Evolutionary conservation across 2,113 vertebrate species (phyloP).

Genomic region (Bos indicus): DNA sequence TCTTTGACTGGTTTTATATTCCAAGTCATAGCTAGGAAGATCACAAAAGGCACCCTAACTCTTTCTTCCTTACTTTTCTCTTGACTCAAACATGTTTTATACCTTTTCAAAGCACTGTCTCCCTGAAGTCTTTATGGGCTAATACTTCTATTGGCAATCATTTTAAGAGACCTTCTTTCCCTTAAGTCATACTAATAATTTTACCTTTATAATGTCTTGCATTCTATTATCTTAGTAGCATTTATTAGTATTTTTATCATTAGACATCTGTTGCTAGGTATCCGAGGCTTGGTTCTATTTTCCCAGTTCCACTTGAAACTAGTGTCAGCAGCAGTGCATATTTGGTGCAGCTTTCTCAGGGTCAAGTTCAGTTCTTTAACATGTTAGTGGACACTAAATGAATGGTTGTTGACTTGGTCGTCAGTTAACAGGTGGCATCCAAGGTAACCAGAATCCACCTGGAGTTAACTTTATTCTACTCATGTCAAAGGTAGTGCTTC

Average conservation of each 20-base stretch:
- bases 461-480: background rate
- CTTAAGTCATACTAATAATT: background rate
- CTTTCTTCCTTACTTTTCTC: background rate
- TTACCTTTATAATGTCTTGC: background rate
- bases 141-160: background rate
- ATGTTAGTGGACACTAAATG: background rate
- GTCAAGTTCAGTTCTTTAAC: background rate
- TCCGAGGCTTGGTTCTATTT: background rate
- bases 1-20: slow-evolving; percentile 24
- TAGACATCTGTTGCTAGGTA: background rate
- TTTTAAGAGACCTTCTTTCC: background rate
- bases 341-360: background rate
- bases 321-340: background rate
- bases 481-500: background rate
- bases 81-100: background rate
- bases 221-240: background rate
- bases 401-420: background rate
- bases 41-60: background rate
- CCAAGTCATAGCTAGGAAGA: background rate
- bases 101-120: background rate
- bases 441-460: background rate
- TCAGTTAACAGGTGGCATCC: background rate
- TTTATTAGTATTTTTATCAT: background rate
- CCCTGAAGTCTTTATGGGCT: background rate
- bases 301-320: background rate